Percentiles rank a stretch among this genome's conserved stretches.
phyloP scores from a whole-genome alignment of 1,140 invertebrate species.

The Xylocopa sonorina region DNA sequence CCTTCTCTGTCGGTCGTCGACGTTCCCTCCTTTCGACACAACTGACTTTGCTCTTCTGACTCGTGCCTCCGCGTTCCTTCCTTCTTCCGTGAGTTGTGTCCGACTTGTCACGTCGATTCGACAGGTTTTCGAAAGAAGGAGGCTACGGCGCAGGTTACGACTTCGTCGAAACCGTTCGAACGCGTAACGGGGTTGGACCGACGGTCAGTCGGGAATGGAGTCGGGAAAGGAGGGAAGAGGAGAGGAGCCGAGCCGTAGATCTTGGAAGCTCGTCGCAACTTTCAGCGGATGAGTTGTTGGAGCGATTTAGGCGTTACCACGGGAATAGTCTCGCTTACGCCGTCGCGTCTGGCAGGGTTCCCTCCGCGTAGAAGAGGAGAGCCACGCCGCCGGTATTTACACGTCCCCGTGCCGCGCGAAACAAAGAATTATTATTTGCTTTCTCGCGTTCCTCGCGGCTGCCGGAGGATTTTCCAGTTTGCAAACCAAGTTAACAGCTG shows the following conservation, averaged over 20 bases:
- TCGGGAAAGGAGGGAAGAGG: too few species aligned
- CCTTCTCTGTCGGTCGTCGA: constrained; percentile 36
- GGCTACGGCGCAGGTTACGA: neutral
- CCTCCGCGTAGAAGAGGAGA: constrained; percentile 60
- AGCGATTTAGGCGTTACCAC: constrained; percentile 79
- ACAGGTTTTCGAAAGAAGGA: too few species aligned
- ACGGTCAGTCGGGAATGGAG: neutral
- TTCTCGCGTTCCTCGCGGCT: constrained; percentile 75
- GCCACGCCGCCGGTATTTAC: constrained; percentile 76
- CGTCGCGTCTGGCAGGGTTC: constrained; percentile 52
- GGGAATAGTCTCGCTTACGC: constrained; percentile 70
- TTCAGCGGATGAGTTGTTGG: constrained; percentile 81
- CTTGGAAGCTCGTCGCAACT: constrained; percentile 79
- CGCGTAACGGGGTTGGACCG: neutral
- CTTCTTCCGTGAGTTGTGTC: constrained; percentile 53
- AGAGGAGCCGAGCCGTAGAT: constrained; percentile 76
- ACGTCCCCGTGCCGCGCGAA: constrained; percentile 76
- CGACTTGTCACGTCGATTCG: constrained; percentile 63
- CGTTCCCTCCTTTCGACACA: constrained; percentile 39
- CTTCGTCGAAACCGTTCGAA: constrained; percentile 2
- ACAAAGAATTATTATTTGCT: constrained; percentile 82
- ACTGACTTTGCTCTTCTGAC: constrained; percentile 48
- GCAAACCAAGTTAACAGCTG: constrained; percentile 80
- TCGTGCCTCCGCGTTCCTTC: constrained; percentile 42
- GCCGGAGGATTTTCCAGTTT: constrained; percentile 80